These are phyloP conservation scores for Agrotis puta DNA, from an alignment of 2,888 invertebrate genomes.

Conservation along the genomic window DNA sequence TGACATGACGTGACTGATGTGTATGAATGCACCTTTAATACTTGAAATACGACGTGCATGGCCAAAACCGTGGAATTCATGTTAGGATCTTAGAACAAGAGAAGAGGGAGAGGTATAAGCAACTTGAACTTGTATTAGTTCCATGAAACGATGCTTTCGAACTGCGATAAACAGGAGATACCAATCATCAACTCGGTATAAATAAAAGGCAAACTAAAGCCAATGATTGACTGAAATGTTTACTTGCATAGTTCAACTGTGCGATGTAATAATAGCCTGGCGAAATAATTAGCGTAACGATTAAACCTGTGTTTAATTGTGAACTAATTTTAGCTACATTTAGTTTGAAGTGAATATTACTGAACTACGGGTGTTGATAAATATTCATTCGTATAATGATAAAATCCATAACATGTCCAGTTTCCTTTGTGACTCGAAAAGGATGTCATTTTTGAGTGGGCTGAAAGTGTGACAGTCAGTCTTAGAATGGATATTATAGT, in stretches of 20 bases:
- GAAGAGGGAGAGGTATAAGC: no score
- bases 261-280: not conserved
- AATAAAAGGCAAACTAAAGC: slow-evolving; percentile 18
- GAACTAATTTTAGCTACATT: not conserved
- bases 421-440: no score
- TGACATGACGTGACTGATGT: no score
- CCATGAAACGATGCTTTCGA: not conserved
- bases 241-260: not conserved
- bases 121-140: not conserved
- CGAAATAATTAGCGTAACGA: not conserved
- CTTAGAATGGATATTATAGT: no score
- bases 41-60: no score
- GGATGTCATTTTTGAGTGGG: no score
- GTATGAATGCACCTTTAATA: no score
- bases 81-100: no score
- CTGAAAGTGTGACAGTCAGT: no score
- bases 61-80: no score
- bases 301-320: not conserved
- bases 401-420: no score
- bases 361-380: not conserved
- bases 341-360: not conserved
- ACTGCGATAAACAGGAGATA: slow-evolving; percentile 5
- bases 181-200: slow-evolving; percentile 24
- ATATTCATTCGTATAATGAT: no score
- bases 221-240: slow-evolving; percentile 41